phyloP scores from a whole-genome alignment of 2,888 invertebrate genomes.

The Saturnia pavonia region DNA sequence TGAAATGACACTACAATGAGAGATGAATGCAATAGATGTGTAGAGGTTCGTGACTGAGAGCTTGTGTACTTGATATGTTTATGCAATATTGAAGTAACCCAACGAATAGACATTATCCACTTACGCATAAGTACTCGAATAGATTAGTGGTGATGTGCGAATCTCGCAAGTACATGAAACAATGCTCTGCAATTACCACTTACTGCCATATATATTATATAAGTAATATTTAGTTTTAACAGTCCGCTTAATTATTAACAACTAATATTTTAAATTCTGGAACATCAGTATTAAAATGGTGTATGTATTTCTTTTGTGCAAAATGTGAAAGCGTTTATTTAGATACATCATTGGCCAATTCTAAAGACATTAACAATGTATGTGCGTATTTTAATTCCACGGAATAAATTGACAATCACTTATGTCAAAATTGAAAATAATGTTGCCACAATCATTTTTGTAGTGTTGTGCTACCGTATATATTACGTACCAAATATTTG shows the following conservation, averaged over 20 bases:
- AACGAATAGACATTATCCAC: conserved; percentile 71
- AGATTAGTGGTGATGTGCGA: conserved; percentile 59
- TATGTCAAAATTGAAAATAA: too few species aligned
- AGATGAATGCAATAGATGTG: conserved; percentile 37
- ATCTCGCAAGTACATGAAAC: conserved; percentile 66
- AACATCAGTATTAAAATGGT: conserved; percentile 79
- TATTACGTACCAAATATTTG: too few species aligned
- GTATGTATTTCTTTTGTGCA: conserved; percentile 73
- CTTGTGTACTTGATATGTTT: conserved; percentile 57
- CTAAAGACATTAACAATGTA: conserved; percentile 18
- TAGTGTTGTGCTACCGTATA: too few species aligned
- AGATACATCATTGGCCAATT: conserved; percentile 33
- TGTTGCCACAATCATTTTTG: too few species aligned
- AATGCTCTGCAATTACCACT: conserved; percentile 64
- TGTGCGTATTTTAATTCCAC: too few species aligned
- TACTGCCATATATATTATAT: conserved; percentile 80
- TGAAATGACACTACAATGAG: conserved; percentile 37
- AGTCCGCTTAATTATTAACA: conserved; percentile 72
- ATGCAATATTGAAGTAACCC: conserved; percentile 59
- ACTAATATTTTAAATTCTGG: conserved; percentile 64
- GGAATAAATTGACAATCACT: too few species aligned
- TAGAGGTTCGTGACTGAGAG: conserved; percentile 41
- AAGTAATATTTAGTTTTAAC: conserved; percentile 67
- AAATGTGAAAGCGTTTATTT: conserved; percentile 64
- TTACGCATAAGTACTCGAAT: conserved; percentile 64